Conservation (phyloP, 1,140 invertebrate genomes). For the Papilio helenus region DNA sequence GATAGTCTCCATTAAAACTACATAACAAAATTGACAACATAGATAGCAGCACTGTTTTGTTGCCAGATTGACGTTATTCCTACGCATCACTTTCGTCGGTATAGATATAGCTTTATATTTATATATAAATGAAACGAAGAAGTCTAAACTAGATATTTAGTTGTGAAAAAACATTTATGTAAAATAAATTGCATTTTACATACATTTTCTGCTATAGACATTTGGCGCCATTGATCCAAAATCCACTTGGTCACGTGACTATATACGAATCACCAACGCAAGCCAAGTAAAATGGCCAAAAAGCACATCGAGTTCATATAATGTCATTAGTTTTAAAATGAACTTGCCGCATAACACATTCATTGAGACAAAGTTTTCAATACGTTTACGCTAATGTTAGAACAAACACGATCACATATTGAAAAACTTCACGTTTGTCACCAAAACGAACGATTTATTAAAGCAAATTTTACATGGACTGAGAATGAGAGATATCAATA, state of each 20-base stretch:
- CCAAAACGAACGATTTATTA: slow-evolving; percentile 71
- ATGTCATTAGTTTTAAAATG: slow-evolving; percentile 78
- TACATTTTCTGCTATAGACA: slow-evolving; percentile 80
- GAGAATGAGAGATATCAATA: slow-evolving; percentile 81
- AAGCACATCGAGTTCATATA: slow-evolving; percentile 81
- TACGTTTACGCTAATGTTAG: slow-evolving; percentile 54
- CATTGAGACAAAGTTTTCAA: slow-evolving; percentile 69
- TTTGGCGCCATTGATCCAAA: slow-evolving; percentile 84
- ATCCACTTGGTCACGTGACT: slow-evolving; percentile 82
- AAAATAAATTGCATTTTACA: slow-evolving; percentile 68
- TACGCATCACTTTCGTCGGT: slow-evolving; percentile 75
- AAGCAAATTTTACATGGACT: slow-evolving; percentile 75
- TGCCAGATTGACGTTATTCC: slow-evolving; percentile 79
- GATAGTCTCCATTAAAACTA: slow-evolving; percentile 76
- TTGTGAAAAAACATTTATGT: slow-evolving; percentile 55
- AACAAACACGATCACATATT: slow-evolving; percentile 72
- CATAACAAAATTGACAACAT: slow-evolving; percentile 82
- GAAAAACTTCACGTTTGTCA: slow-evolving; percentile 66
- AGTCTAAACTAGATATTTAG: slow-evolving; percentile 65
- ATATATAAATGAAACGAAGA: slow-evolving; percentile 68
- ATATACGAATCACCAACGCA: slow-evolving; percentile 82
- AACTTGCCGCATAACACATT: slow-evolving; percentile 73
- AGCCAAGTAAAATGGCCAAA: slow-evolving; percentile 82
- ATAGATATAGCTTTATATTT: slow-evolving; percentile 53
- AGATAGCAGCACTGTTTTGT: slow-evolving; percentile 83